A percentile compares a stretch with the other conserved stretches of the same genome.
phyloP scores from a whole-genome alignment of 1,140 invertebrate species.

The Oscheius sp. region DNA sequence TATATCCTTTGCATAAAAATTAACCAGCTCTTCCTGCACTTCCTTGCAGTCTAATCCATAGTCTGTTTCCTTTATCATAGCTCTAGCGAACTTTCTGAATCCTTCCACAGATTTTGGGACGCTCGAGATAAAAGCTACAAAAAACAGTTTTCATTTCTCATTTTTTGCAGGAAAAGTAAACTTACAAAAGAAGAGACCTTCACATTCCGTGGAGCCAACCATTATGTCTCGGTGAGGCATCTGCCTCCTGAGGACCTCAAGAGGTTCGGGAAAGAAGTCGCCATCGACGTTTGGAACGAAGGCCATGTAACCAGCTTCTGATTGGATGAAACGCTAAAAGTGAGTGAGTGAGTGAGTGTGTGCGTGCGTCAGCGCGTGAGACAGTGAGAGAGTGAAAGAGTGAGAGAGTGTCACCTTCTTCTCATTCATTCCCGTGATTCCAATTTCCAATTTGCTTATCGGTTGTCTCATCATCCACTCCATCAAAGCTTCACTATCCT shows the following conservation, averaged over 20 bases:
- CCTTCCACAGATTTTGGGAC: constrained; percentile 10
- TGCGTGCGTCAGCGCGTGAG: no score
- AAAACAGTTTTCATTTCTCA: no score
- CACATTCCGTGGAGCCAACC: constrained; percentile 33
- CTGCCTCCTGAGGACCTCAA: constrained; percentile 14
- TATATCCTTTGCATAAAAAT: constrained; percentile 15
- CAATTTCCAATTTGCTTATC: constrained; percentile 2
- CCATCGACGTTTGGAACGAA: constrained; percentile 32
- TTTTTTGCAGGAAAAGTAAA: neutral
- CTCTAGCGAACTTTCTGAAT: constrained; percentile 13
- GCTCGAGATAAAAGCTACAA: constrained; percentile 5
- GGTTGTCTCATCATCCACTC: constrained; percentile 7
- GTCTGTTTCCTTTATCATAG: constrained; percentile 19
- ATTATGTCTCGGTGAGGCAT: constrained; percentile 19
- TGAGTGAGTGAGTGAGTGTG: no score
- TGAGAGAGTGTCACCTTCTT: constrained; percentile 18
- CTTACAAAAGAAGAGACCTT: constrained; percentile 38
- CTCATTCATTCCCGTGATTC: neutral
- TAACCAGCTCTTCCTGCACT: neutral
- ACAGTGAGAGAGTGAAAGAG: neutral
- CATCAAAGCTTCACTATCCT: neutral
- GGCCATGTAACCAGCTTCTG: neutral
- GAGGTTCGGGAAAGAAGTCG: constrained; percentile 33
- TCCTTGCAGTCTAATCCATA: constrained; percentile 13
- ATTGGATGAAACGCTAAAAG: constrained; percentile 15